Evolutionary conservation across 2,888 invertebrate genomes (phyloP).

Genomic region (Falcaria lacertinaria): DNA sequence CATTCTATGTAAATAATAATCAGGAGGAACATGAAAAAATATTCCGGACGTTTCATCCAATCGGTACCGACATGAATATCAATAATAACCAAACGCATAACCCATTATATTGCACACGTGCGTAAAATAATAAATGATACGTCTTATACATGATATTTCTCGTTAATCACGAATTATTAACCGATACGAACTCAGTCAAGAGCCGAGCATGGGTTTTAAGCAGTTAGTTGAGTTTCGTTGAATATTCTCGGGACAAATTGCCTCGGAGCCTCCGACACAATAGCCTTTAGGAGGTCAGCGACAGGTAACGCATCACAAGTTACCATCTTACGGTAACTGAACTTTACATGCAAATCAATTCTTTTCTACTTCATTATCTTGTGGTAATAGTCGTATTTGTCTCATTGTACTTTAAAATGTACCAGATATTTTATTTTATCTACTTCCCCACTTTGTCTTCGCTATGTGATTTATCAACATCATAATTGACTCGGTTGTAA

Average conservation of each 20-base stretch:
- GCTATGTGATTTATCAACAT: too few relatives aligned
- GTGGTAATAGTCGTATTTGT: neutral
- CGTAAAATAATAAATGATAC: slow-evolving; percentile 27
- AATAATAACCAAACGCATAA: slow-evolving; percentile 11
- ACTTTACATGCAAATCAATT: slow-evolving; percentile 14
- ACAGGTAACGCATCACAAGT: slow-evolving; percentile 41
- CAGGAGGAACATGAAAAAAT: neutral
- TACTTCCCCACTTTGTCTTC: too few relatives aligned
- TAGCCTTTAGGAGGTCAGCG: slow-evolving; percentile 36
- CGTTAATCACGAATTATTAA: slow-evolving; percentile 43
- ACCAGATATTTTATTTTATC: too few relatives aligned
- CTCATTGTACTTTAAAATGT: neutral
- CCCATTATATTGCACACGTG: slow-evolving; percentile 21
- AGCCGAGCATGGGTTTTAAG: slow-evolving; percentile 30
- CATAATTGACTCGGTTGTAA: too few relatives aligned
- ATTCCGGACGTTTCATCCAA: slow-evolving; percentile 4
- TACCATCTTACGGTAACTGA: slow-evolving; percentile 16
- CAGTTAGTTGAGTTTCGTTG: slow-evolving; percentile 36
- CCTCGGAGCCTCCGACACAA: slow-evolving; percentile 47
- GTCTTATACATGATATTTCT: slow-evolving; percentile 4
- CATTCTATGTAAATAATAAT: neutral
- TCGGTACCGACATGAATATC: slow-evolving; percentile 22
- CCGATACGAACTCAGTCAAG: slow-evolving; percentile 54
- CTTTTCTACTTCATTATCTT: slow-evolving; percentile 1
- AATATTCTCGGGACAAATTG: slow-evolving; percentile 64